phyloP scores from a whole-genome alignment of 2,888 invertebrate genomes.

The Acleris cristana region DNA sequence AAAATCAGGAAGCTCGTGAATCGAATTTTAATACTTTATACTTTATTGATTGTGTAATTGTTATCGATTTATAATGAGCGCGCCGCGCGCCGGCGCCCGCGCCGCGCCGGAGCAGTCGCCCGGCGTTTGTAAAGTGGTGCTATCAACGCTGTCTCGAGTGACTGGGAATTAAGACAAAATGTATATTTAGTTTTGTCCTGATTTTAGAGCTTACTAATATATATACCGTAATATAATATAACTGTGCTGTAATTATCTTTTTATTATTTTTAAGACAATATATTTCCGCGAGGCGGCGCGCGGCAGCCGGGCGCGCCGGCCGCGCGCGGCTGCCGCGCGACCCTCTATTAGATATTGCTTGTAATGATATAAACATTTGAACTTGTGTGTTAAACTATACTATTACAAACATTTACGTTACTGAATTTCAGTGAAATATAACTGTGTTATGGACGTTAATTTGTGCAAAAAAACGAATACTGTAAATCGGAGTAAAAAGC shows the following conservation, averaged over 20 bases:
- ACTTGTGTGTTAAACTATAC: constrained; percentile 73
- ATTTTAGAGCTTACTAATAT: constrained; percentile 80
- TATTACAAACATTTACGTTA: constrained; percentile 58
- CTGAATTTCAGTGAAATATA: constrained; percentile 73
- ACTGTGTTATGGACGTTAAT: constrained; percentile 77
- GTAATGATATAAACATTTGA: constrained; percentile 55
- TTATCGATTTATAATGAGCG: constrained; percentile 40
- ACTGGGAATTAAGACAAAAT: constrained; percentile 71
- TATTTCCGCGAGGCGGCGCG: constrained; percentile 54
- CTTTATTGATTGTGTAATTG: constrained; percentile 48
- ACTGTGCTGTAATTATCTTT: constrained; percentile 79
- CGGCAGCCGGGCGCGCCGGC: constrained; percentile 49
- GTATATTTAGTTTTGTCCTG: constrained; percentile 77
- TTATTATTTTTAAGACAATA: constrained; percentile 76
- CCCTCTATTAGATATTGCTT: constrained; percentile 58
- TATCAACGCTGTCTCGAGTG: constrained; percentile 72
- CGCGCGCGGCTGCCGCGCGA: constrained; percentile 49
- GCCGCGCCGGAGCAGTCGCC: constrained; percentile 60
- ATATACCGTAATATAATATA: constrained; percentile 72
- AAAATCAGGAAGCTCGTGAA: constrained; percentile 39
- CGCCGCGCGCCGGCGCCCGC: constrained; percentile 13
- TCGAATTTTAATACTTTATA: constrained; percentile 45
- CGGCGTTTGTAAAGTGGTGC: constrained; percentile 70
- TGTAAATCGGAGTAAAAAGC: constrained; percentile 82
- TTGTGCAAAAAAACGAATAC: constrained; percentile 76